A percentile compares a stretch with the other conserved stretches of the same genome.
Conservation (phyloP, 2,888 invertebrate genomes). For the Cephus pulcher region DNA sequence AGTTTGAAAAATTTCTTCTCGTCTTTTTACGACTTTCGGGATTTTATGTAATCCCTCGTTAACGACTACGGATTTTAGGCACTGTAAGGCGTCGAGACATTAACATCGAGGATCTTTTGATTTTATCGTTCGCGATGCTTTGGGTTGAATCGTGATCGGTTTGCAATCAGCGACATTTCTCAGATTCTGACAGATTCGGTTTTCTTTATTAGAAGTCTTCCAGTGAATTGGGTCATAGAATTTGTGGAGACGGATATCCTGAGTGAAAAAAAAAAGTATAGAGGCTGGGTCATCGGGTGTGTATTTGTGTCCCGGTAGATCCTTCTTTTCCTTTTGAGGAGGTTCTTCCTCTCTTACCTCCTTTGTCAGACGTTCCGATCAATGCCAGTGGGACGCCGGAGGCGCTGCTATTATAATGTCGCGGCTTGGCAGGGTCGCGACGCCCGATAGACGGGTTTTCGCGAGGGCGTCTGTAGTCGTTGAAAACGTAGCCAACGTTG, state of each 20-base stretch:
- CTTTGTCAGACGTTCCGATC: not conserved
- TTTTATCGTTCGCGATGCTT: not conserved
- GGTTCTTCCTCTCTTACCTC: not conserved
- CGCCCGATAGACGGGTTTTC: not conserved
- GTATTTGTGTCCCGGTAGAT: not conserved
- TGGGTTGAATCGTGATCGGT: not conserved
- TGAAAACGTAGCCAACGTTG: not conserved
- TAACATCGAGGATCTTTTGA: not conserved
- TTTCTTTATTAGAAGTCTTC: too few relatives aligned
- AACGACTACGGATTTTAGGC: not conserved
- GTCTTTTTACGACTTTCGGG: not conserved
- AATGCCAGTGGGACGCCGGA: not conserved
- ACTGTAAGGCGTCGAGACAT: not conserved
- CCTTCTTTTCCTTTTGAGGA: not conserved
- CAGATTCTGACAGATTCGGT: not conserved
- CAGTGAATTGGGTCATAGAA: not conserved
- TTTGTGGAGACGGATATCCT: not conserved
- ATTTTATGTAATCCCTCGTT: not conserved
- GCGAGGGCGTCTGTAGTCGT: not conserved
- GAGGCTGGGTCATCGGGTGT: not conserved
- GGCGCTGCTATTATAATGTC: not conserved
- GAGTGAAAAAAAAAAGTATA: not conserved
- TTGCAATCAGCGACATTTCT: not conserved
- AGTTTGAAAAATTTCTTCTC: not conserved
- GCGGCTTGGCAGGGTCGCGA: not conserved